phyloP scores from a whole-genome alignment of 2,113 vertebrate species.

The Mesembrinibis cayennensis region DNA sequence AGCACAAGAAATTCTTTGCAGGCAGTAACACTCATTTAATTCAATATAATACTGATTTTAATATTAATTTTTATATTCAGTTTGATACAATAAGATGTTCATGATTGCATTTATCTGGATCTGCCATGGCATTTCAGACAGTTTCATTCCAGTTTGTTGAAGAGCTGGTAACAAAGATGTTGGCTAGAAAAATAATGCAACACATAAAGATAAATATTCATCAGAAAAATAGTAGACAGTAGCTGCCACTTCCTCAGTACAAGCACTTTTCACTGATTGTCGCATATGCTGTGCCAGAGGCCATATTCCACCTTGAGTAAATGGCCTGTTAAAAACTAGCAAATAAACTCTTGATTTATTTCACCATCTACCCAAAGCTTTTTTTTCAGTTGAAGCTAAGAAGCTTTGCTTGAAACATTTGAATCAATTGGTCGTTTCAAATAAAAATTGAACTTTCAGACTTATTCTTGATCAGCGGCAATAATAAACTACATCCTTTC shows the following conservation, averaged over 20 bases:
- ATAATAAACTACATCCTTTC: neutral
- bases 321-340: neutral
- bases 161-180: neutral
- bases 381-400: neutral
- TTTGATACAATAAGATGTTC: neutral
- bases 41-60: neutral
- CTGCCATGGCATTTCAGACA: neutral
- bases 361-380: neutral
- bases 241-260: neutral
- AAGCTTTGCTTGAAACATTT: neutral
- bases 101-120: neutral
- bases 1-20: neutral
- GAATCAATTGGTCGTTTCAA: neutral
- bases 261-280: neutral
- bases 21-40: neutral
- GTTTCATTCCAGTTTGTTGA: neutral
- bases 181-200: neutral
- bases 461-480: neutral
- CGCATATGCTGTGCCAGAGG: neutral
- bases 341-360: conserved; percentile 6
- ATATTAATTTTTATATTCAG: neutral
- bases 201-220: neutral
- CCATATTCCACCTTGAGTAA: neutral
- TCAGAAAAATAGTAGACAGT: neutral
- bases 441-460: neutral